phyloP scores from a whole-genome alignment of 2,888 invertebrate species.

The Teleogryllus oceanicus region DNA sequence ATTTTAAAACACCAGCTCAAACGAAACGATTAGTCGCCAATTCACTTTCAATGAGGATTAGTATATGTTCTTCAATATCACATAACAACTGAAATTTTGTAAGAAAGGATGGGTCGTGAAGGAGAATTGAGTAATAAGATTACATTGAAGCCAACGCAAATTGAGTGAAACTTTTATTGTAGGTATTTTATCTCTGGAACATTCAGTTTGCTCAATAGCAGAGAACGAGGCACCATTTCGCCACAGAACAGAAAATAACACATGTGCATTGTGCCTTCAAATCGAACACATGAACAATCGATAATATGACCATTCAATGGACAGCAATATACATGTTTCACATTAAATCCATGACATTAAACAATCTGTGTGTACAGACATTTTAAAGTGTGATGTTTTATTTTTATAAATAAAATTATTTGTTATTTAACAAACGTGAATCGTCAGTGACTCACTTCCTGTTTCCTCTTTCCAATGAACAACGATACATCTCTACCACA shows the following conservation, averaged over 20 bases:
- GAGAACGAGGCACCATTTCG: not conserved
- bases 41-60: no score
- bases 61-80: no score
- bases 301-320: not conserved
- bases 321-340: not conserved
- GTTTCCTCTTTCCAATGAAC: no score
- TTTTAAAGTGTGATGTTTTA: not conserved
- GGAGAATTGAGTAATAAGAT: no score
- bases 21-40: no score
- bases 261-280: not conserved
- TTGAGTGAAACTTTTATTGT: not conserved
- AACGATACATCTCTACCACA: no score
- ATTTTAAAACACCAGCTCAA: no score
- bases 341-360: not conserved
- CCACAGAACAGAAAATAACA: not conserved
- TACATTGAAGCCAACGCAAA: not conserved
- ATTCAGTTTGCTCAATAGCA: conserved; percentile 1
- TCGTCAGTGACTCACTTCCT: no score
- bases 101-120: no score
- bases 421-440: not conserved
- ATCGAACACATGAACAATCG: not conserved
- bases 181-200: conserved; percentile 12
- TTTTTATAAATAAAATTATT: not conserved
- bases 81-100: no score
- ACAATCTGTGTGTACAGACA: conserved; percentile 18